Evolutionary conservation across 2,888 invertebrate species (phyloP).

Genomic region (Germaria angustata): DNA sequence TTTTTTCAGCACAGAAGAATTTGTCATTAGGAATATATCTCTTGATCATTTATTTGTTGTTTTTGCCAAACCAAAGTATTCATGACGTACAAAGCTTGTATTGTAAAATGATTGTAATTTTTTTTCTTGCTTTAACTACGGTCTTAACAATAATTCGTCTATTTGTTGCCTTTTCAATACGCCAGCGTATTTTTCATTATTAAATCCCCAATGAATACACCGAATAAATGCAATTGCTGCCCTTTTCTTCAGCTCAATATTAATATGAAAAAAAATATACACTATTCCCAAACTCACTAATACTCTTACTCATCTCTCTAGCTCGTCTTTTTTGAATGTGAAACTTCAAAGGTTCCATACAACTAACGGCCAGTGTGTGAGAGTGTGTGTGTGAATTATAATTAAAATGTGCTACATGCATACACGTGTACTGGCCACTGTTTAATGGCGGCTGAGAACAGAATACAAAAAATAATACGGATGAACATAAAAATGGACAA

Average conservation of each 20-base stretch:
- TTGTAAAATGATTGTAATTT: background rate
- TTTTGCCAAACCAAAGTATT: no score
- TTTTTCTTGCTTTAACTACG: no score
- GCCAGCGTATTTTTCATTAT: slow-evolving; percentile 40
- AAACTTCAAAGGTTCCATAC: no score
- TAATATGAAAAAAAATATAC: background rate
- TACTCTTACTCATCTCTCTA: background rate
- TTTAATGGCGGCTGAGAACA: slow-evolving; percentile 13
- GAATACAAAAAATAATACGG: background rate
- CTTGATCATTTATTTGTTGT: no score
- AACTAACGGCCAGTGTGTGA: background rate
- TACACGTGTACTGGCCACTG: background rate
- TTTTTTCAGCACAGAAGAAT: no score
- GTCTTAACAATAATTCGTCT: no score
- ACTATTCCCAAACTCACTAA: background rate
- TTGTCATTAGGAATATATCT: no score
- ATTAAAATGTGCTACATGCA: background rate
- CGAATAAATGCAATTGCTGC: slow-evolving; percentile 40
- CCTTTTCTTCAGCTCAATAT: background rate
- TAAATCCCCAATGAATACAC: slow-evolving; percentile 33
- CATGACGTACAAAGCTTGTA: background rate
- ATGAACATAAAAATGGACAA: background rate
- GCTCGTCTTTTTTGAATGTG: no score
- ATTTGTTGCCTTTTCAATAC: slow-evolving; percentile 40
- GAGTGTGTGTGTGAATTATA: background rate